These are phyloP conservation scores for Nothocercus julius DNA, from an alignment of 2,113 vertebrate species.

Conservation along the genomic window DNA sequence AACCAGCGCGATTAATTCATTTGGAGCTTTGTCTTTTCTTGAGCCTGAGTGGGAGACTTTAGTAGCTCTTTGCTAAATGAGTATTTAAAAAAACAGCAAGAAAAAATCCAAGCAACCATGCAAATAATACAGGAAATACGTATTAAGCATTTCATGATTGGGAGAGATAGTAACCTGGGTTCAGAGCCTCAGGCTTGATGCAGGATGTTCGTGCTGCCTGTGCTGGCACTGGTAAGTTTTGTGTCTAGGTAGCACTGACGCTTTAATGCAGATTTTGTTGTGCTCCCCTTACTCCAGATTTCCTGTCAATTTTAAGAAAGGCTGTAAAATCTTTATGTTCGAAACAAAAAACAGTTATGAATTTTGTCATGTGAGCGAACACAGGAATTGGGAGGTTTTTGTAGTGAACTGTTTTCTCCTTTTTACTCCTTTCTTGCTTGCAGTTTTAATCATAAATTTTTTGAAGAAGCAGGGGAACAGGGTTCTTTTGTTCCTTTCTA, in stretches of 20 bases:
- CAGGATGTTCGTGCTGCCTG: background rate
- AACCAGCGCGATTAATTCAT: background rate
- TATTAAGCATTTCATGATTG: background rate
- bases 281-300: background rate
- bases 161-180: conserved; percentile 21
- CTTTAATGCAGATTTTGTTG: background rate
- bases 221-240: background rate
- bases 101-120: background rate
- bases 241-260: background rate
- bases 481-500: background rate
- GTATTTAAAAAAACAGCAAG: background rate
- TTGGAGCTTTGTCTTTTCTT: rapidly evolving
- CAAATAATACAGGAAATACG: background rate
- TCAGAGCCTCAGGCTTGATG: background rate
- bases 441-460: background rate
- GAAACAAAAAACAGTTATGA: background rate
- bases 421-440: background rate
- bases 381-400: background rate
- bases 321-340: background rate
- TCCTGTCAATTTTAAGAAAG: background rate
- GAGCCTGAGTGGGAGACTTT: background rate
- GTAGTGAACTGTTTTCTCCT: background rate
- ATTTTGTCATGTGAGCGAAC: background rate
- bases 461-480: background rate
- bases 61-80: background rate